Conservation (phyloP, 2,797 vertebrate species). For the Rachycentron canadum region DNA sequence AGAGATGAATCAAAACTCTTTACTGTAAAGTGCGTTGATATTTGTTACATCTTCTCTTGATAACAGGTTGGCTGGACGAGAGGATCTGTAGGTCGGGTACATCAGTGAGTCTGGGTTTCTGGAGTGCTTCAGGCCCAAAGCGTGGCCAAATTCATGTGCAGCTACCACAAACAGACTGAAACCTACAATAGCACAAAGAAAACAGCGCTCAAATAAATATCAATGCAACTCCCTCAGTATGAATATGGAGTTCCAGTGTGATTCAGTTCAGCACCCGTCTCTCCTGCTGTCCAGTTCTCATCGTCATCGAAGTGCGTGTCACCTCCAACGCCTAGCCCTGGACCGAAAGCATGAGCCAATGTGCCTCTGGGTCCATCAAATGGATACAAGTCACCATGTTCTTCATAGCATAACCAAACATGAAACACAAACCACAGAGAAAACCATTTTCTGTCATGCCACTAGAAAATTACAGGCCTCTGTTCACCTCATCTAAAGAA, state of each 20-base stretch:
- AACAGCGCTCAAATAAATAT: neutral
- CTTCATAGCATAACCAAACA: conserved; percentile 68
- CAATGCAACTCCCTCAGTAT: neutral
- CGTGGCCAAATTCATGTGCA: conserved; percentile 89
- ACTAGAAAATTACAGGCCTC: conserved; percentile 58
- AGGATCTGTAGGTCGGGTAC: conserved; percentile 85
- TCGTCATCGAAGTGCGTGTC: conserved; percentile 88
- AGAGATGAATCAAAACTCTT: conserved; percentile 11
- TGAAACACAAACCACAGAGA: conserved; percentile 61
- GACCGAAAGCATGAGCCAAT: conserved; percentile 86
- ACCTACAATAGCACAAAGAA: conserved; percentile 70
- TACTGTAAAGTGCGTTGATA: conserved; percentile 88
- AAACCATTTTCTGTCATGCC: conserved; percentile 47
- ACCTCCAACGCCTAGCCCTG: conserved; percentile 80
- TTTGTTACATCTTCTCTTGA: conserved; percentile 83
- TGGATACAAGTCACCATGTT: conserved; percentile 84
- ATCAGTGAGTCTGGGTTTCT: conserved; percentile 84
- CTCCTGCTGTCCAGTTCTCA: conserved; percentile 83
- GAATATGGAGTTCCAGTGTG: neutral
- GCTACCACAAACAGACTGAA: conserved; percentile 86
- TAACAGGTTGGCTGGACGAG: conserved; percentile 71
- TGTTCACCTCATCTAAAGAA: conserved; percentile 37
- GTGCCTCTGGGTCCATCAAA: conserved; percentile 87
- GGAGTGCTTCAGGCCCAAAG: conserved; percentile 88
- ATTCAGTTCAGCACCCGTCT: conserved; percentile 60